A percentile compares a stretch with the other conserved stretches of the same genome.
These are phyloP conservation scores for Amphipoea lucens DNA, from an alignment of 2,888 invertebrate genomes.

Conservation along the genomic window DNA sequence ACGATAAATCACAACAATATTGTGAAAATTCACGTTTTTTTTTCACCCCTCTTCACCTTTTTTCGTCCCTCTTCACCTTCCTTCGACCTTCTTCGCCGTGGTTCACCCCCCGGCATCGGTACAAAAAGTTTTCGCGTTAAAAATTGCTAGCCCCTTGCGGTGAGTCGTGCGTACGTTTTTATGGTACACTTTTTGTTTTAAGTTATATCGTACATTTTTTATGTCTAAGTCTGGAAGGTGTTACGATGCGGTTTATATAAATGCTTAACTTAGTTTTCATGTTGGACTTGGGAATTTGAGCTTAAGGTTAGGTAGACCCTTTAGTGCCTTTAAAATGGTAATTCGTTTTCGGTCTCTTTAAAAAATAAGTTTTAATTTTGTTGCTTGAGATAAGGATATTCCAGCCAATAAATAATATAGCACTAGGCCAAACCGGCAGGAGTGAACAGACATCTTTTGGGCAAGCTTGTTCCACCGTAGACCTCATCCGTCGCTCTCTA, in stretches of 20 bases:
- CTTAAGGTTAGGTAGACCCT: neutral
- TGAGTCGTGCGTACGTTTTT: slow-evolving; percentile 67
- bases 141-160: slow-evolving; percentile 79
- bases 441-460: too few species aligned
- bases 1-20: slow-evolving; percentile 81
- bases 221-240: slow-evolving; percentile 34
- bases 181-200: slow-evolving; percentile 61
- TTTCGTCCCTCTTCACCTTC: slow-evolving; percentile 67
- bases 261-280: slow-evolving; percentile 44
- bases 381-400: slow-evolving; percentile 7
- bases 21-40: slow-evolving; percentile 77
- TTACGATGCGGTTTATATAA: slow-evolving; percentile 43
- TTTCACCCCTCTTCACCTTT: slow-evolving; percentile 68
- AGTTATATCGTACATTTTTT: slow-evolving; percentile 55
- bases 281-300: slow-evolving; percentile 12
- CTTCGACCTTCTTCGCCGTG: slow-evolving; percentile 19
- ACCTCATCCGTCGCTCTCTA: neutral
- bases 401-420: neutral
- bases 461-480: too few species aligned
- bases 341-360: slow-evolving; percentile 13
- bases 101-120: slow-evolving; percentile 45
- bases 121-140: slow-evolving; percentile 77
- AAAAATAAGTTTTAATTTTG: slow-evolving; percentile 31
- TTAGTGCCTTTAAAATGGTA: slow-evolving; percentile 30
- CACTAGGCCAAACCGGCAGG: neutral